Base-by-base conservation (phyloP, 64 coral and sea anemone genomes). In the Dendrophyllia cribrosa region DNA sequence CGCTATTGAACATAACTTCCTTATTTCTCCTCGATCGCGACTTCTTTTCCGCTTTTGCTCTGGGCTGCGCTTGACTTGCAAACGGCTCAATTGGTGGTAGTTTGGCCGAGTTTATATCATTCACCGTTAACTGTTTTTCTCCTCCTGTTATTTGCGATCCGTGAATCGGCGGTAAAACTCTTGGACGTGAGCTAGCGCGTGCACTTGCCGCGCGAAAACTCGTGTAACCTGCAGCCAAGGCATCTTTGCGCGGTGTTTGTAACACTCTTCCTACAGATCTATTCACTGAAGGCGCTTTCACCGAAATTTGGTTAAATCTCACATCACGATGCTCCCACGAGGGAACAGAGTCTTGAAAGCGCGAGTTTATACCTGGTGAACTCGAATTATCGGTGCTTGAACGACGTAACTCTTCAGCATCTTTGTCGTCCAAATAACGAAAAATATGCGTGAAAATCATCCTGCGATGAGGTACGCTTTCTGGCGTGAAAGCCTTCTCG, bases 401-500 rank as follows among this genome's bases (percentile, higher is more conserved):
- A 0, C 77, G 23, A 19, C 43, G 26, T 9, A 13, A 3, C 43
- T 46, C 79, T 68, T 66, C 62, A 9, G 80, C 80, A 63, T 84
- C 80, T 84, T 61, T 84, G 17, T 84, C 80, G 17, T 84, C 80
- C 80, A 84, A 47, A 20, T 84, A 84, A 63, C 62, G 80, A 67
- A 84, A 84, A 68, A 84, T 84, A 3, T 84, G 80, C 46, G 80
- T 84, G 43, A 84, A 84, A 67, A 84, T 84, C 80, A 84, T 84
- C 4, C 62, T 62, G 80, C 20, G 19, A 68, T 25, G 11, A 16
- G 61, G 10, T 21, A 13, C 11, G 59, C 58, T 47, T 59, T 16
- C 11, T 1, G 2, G 34, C 34, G 34, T 34, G 34, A 34, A 34
- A 34, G 34, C 34, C 34, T 34, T 81, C 12, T 16, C 12, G 34